Percentiles rank a stretch among this genome's conserved stretches.
Conservation (phyloP, 2,113 vertebrate species). For the Pungitius pungitius region DNA sequence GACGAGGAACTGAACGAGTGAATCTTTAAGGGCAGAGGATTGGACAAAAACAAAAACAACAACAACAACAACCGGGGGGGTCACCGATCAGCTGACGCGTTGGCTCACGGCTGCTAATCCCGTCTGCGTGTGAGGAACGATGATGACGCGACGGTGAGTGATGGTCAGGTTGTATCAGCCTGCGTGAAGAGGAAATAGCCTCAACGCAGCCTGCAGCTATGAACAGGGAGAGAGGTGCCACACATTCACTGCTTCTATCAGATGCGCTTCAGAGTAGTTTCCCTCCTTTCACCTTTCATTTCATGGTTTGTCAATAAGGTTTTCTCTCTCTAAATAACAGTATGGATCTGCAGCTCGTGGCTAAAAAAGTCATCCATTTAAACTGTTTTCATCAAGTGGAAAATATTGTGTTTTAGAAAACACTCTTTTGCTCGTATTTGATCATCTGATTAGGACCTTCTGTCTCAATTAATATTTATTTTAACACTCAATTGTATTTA, state of each 20-base stretch:
- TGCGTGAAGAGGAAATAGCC: slow-evolving; percentile 3
- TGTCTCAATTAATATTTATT: neutral
- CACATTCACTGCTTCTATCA: slow-evolving; percentile 24
- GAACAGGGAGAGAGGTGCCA: neutral
- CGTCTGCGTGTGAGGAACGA: slow-evolving; percentile 16
- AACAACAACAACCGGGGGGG: slow-evolving; percentile 24
- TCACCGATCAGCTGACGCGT: slow-evolving; percentile 36
- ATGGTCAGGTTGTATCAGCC: slow-evolving; percentile 7
- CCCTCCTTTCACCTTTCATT: slow-evolving; percentile 24
- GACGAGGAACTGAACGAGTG: slow-evolving; percentile 7
- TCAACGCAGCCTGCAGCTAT: slow-evolving; percentile 3
- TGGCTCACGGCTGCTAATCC: slow-evolving; percentile 45
- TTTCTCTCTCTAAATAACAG: slow-evolving; percentile 2
- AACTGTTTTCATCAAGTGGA: slow-evolving; percentile 9
- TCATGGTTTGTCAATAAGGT: neutral
- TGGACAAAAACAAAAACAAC: slow-evolving; percentile 12
- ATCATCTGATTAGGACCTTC: neutral
- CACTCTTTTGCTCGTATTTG: neutral
- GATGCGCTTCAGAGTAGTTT: slow-evolving; percentile 18
- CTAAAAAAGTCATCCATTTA: slow-evolving; percentile 4
- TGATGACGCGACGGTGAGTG: slow-evolving; percentile 9
- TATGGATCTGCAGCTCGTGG: neutral
- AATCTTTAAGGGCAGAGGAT: slow-evolving; percentile 31
- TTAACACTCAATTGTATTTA: neutral
- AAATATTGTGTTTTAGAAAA: slow-evolving; percentile 19